These are phyloP conservation scores for Macrostomum cliftonense DNA, from an alignment of 2,888 invertebrate species.

Conservation along the genomic window DNA sequence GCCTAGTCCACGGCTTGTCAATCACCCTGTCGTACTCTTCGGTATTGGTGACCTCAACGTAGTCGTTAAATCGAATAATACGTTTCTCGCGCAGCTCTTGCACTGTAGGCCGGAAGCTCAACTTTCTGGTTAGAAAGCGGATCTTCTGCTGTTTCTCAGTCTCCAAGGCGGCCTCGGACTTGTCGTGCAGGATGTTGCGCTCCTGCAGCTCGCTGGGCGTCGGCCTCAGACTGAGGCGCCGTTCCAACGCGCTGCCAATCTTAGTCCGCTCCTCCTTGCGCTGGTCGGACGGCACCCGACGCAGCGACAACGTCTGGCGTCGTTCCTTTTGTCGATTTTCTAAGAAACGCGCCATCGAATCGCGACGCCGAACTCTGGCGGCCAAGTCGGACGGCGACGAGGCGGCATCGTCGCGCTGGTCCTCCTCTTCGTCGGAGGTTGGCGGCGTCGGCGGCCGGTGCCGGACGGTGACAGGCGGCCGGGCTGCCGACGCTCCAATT, in stretches of 20 bases:
- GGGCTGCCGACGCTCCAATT: too few species aligned
- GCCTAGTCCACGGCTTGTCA: conserved; percentile 96
- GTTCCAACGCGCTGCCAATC: conserved; percentile 5
- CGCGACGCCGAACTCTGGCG: conserved; percentile 1
- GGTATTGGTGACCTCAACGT: conserved; percentile 90
- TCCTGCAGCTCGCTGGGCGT: conserved; percentile 3
- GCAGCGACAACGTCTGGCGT: background rate
- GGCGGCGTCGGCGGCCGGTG: too few species aligned
- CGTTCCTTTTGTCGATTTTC: background rate
- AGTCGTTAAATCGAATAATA: conserved; percentile 97
- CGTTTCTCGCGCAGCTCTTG: conserved; percentile 95
- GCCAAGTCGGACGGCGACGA: background rate
- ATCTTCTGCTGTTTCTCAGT: conserved; percentile 9
- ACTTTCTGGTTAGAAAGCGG: conserved; percentile 28
- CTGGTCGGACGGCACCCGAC: conserved; percentile 4
- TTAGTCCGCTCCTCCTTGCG: conserved; percentile 1
- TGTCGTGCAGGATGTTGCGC: conserved; percentile 9
- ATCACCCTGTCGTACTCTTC: conserved; percentile 93
- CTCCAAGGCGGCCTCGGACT: conserved; percentile 4
- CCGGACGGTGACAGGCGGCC: too few species aligned
- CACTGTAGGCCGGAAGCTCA: conserved; percentile 94
- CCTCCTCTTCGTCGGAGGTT: too few species aligned
- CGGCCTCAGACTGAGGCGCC: conserved; percentile 8
- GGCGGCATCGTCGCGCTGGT: too few species aligned
- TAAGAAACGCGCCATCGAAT: conserved; percentile 2